Conservation (phyloP, 2,888 invertebrate species). For the Caenorhabditis sinica region DNA sequence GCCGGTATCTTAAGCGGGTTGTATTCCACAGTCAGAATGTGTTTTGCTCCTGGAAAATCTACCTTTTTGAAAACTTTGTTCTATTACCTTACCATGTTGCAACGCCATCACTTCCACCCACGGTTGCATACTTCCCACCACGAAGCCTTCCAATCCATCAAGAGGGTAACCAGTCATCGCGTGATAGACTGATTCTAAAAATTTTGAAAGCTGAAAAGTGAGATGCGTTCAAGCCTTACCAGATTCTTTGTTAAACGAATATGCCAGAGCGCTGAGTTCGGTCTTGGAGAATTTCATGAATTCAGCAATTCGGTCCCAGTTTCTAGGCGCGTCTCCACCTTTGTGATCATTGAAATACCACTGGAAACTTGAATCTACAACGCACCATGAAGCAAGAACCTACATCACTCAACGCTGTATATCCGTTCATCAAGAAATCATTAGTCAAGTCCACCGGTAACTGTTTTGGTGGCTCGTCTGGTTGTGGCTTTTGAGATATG, state of each 20-base stretch:
- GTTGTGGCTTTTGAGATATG: constrained; percentile 21
- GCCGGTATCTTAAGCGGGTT: neutral
- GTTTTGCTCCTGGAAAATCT: constrained; percentile 18
- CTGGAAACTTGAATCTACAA: neutral
- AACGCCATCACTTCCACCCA: constrained; percentile 62
- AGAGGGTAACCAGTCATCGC: neutral
- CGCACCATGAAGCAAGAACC: neutral
- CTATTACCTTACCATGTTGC: neutral
- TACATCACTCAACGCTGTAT: constrained; percentile 1
- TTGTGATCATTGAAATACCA: constrained; percentile 32
- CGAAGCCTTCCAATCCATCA: constrained; percentile 5
- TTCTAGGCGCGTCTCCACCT: constrained; percentile 20
- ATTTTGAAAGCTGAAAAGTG: no score
- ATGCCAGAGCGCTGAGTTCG: neutral
- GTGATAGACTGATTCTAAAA: constrained; percentile 3
- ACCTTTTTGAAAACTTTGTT: neutral
- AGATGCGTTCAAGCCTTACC: neutral
- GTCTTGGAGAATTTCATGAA: constrained; percentile 17
- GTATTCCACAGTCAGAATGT: constrained; percentile 17
- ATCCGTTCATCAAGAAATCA: constrained; percentile 15
- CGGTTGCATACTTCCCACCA: constrained; percentile 53
- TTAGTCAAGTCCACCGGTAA: neutral
- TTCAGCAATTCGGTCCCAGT: constrained; percentile 17
- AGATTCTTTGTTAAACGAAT: constrained; percentile 4
- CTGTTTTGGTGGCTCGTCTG: constrained; percentile 5